Evolutionary conservation across 2,113 vertebrate species (phyloP), one percentile per base, ranked within the genome.

Genomic region (Tautogolabrus adspersus): DNA sequence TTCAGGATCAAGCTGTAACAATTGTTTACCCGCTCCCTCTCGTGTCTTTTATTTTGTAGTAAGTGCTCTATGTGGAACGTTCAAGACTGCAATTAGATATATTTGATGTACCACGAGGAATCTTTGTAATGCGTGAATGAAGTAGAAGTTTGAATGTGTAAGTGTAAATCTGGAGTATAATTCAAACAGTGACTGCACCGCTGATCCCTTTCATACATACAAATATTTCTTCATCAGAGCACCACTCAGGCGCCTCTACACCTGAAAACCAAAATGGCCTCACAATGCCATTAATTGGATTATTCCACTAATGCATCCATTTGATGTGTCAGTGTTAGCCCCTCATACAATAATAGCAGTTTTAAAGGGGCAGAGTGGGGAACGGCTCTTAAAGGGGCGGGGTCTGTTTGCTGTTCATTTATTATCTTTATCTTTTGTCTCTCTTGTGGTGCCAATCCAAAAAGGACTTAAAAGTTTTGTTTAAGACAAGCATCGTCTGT

Each of bases 251-350:
- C 69, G 70, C 38, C 34, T 81, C 64, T 59, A 38, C 73, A 78
- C 62, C 52, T 42, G 44, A 56, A 58, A 63, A 57, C 38, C 40
- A 69, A n/a, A 75, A 83, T 40, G 62, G 65, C 57, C 72, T 61
- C 73, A 66, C 69, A 66, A 49, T 69, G 58, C 65, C 55, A 66
- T 82, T 78, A 85, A 84, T 79, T 73, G 44, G 57, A 80, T 75
- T 72, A 62, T 77, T 68, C 51, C 74, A 77, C 69, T 82, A 75
- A 88, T 84, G 77, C 68, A 81, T 78, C 77, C 64, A 75, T 83
- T 82, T 78, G 21, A 57, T 47, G n/a, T 46, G 61, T 83, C 69
- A 26, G 62, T 79, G 75, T 67, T 64, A 42, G 40, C 23, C 67
- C 63, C 66, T 81, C 47, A 55, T n/a, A 37, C 23, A 21, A 66